A percentile compares a stretch with the other conserved stretches of the same genome.
phyloP scores from a whole-genome alignment of 1,140 invertebrate species.

The Propsilocerus akamusi region DNA sequence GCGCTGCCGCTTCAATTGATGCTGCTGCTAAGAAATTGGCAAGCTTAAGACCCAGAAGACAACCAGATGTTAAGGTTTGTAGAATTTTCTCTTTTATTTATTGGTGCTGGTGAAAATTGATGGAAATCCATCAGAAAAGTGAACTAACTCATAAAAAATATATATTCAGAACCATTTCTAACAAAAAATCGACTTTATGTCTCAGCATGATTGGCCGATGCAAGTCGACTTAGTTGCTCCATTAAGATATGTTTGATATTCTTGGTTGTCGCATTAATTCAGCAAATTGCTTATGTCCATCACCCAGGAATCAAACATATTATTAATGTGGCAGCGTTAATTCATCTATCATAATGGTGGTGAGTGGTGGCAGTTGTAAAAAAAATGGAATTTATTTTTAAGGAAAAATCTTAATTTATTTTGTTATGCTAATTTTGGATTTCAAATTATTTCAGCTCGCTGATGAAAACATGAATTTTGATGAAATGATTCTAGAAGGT shows the following conservation, averaged over 20 bases:
- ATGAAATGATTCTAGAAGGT: conserved; percentile 97
- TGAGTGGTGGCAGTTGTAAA: conserved; percentile 6
- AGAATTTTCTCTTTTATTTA: conserved; percentile 8
- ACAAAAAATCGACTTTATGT: not conserved
- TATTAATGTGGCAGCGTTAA: conserved; percentile 45
- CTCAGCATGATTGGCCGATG: not conserved
- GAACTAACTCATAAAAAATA: not conserved
- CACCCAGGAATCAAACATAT: conserved; percentile 99
- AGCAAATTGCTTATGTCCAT: no score
- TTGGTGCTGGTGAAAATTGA: conserved; percentile 3
- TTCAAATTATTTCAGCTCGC: conserved; percentile 45
- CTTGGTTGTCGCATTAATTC: conserved; percentile 86
- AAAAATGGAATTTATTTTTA: conserved; percentile 5
- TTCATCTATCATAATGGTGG: conserved; percentile 7
- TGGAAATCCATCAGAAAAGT: not conserved
- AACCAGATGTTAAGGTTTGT: conserved; percentile 36
- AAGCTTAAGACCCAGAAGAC: conserved; percentile 66
- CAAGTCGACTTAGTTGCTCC: conserved; percentile 21
- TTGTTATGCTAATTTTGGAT: no score
- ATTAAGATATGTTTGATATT: conserved; percentile 99
- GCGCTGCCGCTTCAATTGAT: conserved; percentile 94
- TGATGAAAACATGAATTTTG: conserved; percentile 89
- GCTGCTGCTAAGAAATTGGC: conserved; percentile 93
- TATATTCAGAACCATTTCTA: no score
- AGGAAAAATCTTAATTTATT: not conserved